phyloP scores from a whole-genome alignment of 2,797 vertebrate genomes.

The Acanthurus leucopareius region DNA sequence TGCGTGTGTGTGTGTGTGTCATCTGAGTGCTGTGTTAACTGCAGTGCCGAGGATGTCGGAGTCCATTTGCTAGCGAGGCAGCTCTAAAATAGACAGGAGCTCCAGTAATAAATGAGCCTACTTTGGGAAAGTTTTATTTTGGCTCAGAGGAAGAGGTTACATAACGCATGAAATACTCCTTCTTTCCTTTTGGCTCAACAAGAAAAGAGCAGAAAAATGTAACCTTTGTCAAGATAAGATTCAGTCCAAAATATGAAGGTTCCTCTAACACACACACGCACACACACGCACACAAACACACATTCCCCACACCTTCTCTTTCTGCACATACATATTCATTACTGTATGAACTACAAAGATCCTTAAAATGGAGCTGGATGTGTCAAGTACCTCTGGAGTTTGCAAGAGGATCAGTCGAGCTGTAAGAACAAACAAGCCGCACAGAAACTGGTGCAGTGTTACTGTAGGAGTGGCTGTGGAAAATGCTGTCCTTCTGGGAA shows the following conservation, averaged over 20 bases:
- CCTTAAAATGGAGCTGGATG: constrained; percentile 22
- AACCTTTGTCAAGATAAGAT: constrained; percentile 28
- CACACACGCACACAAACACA: neutral
- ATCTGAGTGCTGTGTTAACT: constrained; percentile 31
- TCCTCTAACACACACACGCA: neutral
- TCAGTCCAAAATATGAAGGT: constrained; percentile 40
- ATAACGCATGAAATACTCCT: constrained; percentile 69
- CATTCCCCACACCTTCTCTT: neutral
- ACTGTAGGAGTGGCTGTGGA: constrained; percentile 48
- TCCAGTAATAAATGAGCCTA: constrained; percentile 62
- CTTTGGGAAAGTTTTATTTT: constrained; percentile 75
- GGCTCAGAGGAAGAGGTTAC: constrained; percentile 65
- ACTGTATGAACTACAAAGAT: constrained; percentile 21
- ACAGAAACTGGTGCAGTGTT: constrained; percentile 47
- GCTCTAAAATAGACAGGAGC: constrained; percentile 71
- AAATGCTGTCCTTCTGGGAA: constrained; percentile 42
- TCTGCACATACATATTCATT: constrained; percentile 16
- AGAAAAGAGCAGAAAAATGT: constrained; percentile 22
- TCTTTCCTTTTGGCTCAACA: constrained; percentile 42
- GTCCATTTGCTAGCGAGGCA: constrained; percentile 60
- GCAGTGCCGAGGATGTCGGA: constrained; percentile 54
- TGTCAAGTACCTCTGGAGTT: constrained; percentile 15
- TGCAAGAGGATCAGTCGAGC: constrained; percentile 21
- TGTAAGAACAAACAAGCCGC: constrained; percentile 43
- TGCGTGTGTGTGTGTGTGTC: constrained; percentile 8